Evolutionary conservation across 2,113 vertebrate species (phyloP).

Genomic region (Aptenodytes patagonicus): DNA sequence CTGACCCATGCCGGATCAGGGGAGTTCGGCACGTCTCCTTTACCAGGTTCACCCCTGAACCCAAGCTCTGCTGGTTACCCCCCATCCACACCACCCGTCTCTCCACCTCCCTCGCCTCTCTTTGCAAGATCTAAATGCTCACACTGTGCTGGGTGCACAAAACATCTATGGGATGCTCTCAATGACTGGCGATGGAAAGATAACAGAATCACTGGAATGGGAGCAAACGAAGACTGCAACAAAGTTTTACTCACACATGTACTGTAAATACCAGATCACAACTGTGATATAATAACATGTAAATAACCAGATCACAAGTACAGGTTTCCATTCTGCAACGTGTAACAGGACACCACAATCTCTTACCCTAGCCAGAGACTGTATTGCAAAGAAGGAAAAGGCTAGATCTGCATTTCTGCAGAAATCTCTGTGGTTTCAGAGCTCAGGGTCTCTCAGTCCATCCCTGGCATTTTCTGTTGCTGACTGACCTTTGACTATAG

Average conservation of each 20-base stretch:
- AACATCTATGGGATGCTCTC: not conserved
- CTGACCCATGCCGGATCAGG: no score
- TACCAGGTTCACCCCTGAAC: not conserved
- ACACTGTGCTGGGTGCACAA: not conserved
- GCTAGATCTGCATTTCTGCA: not conserved
- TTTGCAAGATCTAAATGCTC: not conserved
- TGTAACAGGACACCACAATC: not conserved
- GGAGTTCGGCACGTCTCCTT: not conserved
- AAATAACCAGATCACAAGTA: not conserved
- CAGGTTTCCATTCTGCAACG: not conserved
- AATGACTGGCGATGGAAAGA: not conserved
- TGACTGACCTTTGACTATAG: not conserved
- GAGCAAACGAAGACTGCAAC: fast-evolving
- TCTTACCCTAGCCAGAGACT: not conserved
- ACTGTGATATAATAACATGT: no score
- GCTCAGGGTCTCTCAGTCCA: not conserved
- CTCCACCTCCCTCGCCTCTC: not conserved
- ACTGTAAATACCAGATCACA: no score
- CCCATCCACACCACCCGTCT: not conserved
- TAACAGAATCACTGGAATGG: not conserved
- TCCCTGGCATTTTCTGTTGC: not conserved
- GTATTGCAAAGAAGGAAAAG: not conserved
- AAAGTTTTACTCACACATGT: not conserved
- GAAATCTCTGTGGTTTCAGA: not conserved
- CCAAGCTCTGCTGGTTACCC: fast-evolving